Base-by-base conservation (phyloP, 1,140 invertebrate genomes). In the Habropoda laboriosa region DNA sequence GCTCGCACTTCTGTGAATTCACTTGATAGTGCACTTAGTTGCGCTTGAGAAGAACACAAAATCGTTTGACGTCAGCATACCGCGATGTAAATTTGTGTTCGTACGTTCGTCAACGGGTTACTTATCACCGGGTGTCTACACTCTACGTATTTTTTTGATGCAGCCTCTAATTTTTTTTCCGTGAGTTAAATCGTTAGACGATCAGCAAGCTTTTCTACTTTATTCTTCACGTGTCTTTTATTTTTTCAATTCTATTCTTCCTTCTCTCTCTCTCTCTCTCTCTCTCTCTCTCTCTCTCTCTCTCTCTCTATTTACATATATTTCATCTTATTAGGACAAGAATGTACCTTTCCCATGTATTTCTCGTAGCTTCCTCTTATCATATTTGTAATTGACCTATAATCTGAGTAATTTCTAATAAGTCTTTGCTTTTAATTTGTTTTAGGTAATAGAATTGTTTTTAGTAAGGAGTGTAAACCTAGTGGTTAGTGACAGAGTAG, bases 401-500 rank as follows among this genome's bases (percentile, higher is more conserved):
- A 40, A 18, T 30, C 3, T 13, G 5, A 2, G 2, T 7, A 24
- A 18, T 30, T 38, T 57, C 10, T 24, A 18, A 35, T 30, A 40
- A 53, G 13, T 32, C 21, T 42, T 1, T 30, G 38, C 72, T 51
- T 67, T 21, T 51, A 76, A 82, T 16, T 72, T n/a, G n/a, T 82
- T 87, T 24, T 66, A 94, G 94, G 90, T 80, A 42, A 89, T 95
- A 68, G 94, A 95, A 89, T 90, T 94, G 80, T 95, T 95, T 90
- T 91, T 95, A 63, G 92, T 94, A 45, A 91, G 93, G 71, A 94
- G 90, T 80, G 94, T 95, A 40, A 93, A 92, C 21, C 90, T 94
- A 81, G 94, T 95, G 70, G 91, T 95, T 49, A 95, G 93, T 53
- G 95, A 95, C 86, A 92, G 93, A 85, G 87, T 91, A 32, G 90